phyloP scores from a whole-genome alignment of 2,797 vertebrate genomes.

The Loriculus beryllinus region DNA sequence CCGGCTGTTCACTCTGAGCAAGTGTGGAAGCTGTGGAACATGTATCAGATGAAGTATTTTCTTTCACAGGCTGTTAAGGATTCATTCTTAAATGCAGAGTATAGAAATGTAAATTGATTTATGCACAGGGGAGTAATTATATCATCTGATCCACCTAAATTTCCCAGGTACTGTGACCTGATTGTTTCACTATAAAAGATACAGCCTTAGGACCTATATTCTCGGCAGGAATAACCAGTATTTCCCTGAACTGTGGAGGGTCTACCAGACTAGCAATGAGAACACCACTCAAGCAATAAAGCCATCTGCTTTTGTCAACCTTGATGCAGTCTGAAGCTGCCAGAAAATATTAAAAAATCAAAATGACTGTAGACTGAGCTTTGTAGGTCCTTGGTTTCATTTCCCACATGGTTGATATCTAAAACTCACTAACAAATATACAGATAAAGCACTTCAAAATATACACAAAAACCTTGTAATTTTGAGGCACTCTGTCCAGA shows the following conservation, averaged over 20 bases:
- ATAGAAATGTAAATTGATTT: slow-evolving; percentile 22
- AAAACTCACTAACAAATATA: background rate
- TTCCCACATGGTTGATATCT: background rate
- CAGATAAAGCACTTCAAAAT: background rate
- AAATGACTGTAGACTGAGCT: background rate
- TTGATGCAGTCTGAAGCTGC: background rate
- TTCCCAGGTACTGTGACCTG: background rate
- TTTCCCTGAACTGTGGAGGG: background rate
- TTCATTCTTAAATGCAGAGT: slow-evolving; percentile 53
- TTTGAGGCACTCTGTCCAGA: background rate
- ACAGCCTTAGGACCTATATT: background rate
- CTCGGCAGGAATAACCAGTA: background rate
- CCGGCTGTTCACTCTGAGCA: background rate
- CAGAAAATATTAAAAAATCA: background rate
- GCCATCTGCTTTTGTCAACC: background rate
- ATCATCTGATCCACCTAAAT: slow-evolving; percentile 17
- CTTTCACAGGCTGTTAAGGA: background rate
- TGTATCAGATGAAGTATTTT: background rate
- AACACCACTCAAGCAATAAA: background rate
- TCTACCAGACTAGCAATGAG: background rate
- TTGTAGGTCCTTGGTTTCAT: background rate
- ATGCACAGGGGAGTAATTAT: slow-evolving; percentile 16
- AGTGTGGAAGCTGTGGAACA: background rate
- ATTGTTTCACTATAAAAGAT: background rate
- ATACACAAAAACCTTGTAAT: background rate